Evolutionary conservation across 2,888 invertebrate species (phyloP), one percentile per base, ranked within the genome.

Genomic region (Melinaea marsaeus): DNA sequence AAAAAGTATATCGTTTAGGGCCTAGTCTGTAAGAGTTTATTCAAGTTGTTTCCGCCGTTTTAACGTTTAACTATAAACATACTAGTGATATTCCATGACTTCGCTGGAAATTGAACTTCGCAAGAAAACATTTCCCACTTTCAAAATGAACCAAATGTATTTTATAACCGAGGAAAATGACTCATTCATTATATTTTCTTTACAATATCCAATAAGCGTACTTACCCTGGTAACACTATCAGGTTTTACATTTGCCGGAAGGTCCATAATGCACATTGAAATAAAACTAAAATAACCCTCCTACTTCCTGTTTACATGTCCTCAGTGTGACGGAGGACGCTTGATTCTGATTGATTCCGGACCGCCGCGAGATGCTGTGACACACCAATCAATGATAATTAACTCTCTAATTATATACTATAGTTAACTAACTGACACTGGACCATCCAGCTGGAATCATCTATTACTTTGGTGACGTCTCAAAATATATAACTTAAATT

Each of bases 331-430:
- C 68, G 62, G 61, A 64, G 65, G 63, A 71, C 65, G 65, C 65
- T 61, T 65, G 67, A 71, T 70, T 71, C 72, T 74, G 73, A 75
- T 75, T 74, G 75, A 72, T 72, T 60, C 69, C 72, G 58, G 62
- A 63, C 69, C 67, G 67, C 67, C 67, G 63, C 60, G 79, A 76
- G 72, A 74, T 75, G 71, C 74, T 69, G 75, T 76, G 77, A 73
- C 73, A 78, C 78, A 76, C 74, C 75, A 79, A 79, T 79, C 75
- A 77, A 74, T 70, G 68, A 70, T 77, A 79, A 79, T 80, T 79
- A 79, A 76, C 72, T 72, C 70, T 71, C 65, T 67, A 71, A 69
- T 69, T 69, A 75, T 70, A 69, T 65, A 68, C 64, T 60, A 62
- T 58, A 64, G 64, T 61, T 64, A 61, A 37, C 57, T 61, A 55